phyloP scores from a whole-genome alignment of 2,888 invertebrate species.

The Tanytarsus gracilentus region DNA sequence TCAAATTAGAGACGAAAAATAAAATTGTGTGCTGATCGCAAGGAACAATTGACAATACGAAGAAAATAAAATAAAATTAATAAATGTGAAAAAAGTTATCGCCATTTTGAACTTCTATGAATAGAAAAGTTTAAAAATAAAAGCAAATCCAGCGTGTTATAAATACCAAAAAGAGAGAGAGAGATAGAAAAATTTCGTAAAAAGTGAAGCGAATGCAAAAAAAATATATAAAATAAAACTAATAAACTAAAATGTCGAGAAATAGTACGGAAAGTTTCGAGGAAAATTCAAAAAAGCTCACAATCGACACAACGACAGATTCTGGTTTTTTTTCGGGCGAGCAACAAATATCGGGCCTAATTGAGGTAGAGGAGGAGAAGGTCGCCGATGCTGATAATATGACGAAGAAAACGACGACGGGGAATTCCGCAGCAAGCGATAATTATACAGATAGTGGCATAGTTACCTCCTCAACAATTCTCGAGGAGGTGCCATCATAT shows the following conservation, averaged over 20 bases:
- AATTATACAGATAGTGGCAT: slow-evolving; percentile 18
- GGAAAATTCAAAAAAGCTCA: background rate
- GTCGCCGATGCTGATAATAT: slow-evolving; percentile 7
- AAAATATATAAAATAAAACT: background rate
- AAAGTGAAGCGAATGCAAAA: slow-evolving; percentile 1
- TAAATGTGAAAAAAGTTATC: slow-evolving; percentile 1
- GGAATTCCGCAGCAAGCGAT: slow-evolving; percentile 9
- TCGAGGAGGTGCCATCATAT: background rate
- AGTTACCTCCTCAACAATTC: background rate
- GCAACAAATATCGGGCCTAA: slow-evolving; percentile 7
- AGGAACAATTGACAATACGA: background rate
- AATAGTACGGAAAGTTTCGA: background rate
- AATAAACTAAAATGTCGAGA: background rate
- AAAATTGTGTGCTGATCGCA: background rate
- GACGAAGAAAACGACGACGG: background rate
- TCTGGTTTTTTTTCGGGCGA: slow-evolving; percentile 18
- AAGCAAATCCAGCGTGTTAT: background rate
- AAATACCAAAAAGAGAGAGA: background rate
- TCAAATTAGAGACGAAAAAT: too few relatives aligned
- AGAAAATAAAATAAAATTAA: background rate
- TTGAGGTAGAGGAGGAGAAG: background rate
- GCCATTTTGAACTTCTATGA: slow-evolving; percentile 20
- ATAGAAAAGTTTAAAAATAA: slow-evolving; percentile 15
- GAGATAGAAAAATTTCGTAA: background rate
- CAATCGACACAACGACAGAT: too few relatives aligned